Conservation (phyloP, 37 sponge, comb jelly and placozoan species). For the Axinella damicornis region DNA sequence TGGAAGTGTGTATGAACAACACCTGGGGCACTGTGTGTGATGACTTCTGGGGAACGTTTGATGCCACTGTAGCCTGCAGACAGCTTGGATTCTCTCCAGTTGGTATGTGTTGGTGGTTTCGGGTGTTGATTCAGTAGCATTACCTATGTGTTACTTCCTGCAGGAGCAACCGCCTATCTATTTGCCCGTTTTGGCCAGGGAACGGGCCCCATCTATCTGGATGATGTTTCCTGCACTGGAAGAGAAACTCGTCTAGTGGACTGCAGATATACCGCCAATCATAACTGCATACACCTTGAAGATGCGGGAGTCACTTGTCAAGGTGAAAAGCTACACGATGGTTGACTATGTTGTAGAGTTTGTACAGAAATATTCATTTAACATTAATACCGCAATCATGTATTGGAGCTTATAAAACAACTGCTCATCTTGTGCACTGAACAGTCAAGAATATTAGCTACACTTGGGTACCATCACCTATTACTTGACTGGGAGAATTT, state of each 20-base stretch:
- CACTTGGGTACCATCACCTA: too few species aligned
- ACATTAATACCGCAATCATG: too few species aligned
- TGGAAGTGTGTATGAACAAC: conserved; percentile 2
- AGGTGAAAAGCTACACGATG: conserved; percentile 15
- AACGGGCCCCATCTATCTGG: conserved; percentile 34
- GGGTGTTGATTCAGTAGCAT: too few species aligned
- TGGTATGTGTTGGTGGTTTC: background rate
- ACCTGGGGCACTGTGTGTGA: conserved; percentile 36
- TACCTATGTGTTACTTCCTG: too few species aligned
- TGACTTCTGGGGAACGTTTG: conserved; percentile 20
- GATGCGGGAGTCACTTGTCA: conserved; percentile 50
- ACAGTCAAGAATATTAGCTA: too few species aligned
- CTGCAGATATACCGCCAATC: background rate
- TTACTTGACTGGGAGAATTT: too few species aligned
- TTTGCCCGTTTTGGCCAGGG: conserved; percentile 29
- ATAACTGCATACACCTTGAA: conserved; percentile 35
- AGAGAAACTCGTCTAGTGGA: background rate
- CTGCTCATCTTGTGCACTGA: too few species aligned
- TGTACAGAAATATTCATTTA: too few species aligned
- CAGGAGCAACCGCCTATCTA: too few species aligned
- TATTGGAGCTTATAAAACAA: too few species aligned
- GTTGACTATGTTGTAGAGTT: too few species aligned
- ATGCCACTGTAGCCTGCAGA: conserved; percentile 14
- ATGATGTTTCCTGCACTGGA: conserved; percentile 34
- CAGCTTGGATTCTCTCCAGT: conserved; percentile 26